phyloP scores from a whole-genome alignment of 2,113 vertebrate species.

The Amphilophus citrinellus region DNA sequence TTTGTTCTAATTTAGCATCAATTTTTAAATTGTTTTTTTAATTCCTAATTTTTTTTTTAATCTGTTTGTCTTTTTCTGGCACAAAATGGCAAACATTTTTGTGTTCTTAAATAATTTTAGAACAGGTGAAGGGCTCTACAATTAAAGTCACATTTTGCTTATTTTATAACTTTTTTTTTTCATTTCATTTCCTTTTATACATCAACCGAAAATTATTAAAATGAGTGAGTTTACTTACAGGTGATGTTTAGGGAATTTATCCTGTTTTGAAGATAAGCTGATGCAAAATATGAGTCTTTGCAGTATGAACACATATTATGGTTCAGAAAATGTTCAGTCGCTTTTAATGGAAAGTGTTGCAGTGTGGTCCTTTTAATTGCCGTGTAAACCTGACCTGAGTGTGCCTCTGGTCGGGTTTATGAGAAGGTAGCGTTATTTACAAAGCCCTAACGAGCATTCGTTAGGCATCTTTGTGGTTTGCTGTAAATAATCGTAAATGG shows the following conservation, averaged over 20 bases:
- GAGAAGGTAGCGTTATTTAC: constrained; percentile 18
- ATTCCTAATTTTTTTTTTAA: neutral
- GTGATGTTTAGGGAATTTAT: neutral
- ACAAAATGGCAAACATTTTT: neutral
- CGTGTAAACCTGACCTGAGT: constrained; percentile 5
- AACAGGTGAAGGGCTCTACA: neutral
- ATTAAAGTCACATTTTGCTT: neutral
- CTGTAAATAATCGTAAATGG: constrained; percentile 52
- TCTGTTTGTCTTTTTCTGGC: neutral
- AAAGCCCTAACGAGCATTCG: constrained; percentile 43
- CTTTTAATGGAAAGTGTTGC: neutral
- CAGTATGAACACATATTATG: neutral
- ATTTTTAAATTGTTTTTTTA: neutral
- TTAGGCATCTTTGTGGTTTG: constrained; percentile 35
- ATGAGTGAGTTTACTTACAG: neutral
- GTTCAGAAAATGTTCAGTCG: neutral
- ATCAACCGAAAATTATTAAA: neutral
- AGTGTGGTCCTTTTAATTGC: constrained; percentile 11
- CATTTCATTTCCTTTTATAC: neutral
- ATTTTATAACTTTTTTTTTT: neutral
- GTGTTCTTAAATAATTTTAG: neutral
- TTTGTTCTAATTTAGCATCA: neutral
- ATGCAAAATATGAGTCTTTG: neutral
- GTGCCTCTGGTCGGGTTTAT: constrained; percentile 8
- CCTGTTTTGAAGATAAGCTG: neutral